phyloP scores from a whole-genome alignment of 2,888 invertebrate species.

The Elysia crispata region DNA sequence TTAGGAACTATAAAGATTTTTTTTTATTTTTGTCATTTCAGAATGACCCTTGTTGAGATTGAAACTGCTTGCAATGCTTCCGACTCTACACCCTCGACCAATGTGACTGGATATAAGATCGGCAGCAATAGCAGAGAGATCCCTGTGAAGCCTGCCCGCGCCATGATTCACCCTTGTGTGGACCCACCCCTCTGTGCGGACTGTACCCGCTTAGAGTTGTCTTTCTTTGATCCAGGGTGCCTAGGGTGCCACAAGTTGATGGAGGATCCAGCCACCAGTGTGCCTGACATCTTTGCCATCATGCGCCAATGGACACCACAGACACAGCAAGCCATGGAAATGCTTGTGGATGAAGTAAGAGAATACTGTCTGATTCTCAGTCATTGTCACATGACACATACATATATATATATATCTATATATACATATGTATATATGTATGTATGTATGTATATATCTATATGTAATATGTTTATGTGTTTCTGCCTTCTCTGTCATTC shows the following conservation, averaged over 20 bases:
- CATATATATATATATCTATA: too few species aligned
- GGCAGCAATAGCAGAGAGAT: slow-evolving; percentile 49
- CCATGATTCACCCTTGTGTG: slow-evolving; percentile 77
- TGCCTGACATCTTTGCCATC: slow-evolving; percentile 79
- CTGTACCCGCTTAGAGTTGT: slow-evolving; percentile 77
- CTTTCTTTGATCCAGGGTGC: slow-evolving; percentile 79
- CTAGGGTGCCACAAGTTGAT: slow-evolving; percentile 77
- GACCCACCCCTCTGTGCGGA: slow-evolving; percentile 78
- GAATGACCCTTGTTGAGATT: slow-evolving; percentile 57
- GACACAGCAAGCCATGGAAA: slow-evolving; percentile 78
- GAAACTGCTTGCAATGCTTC: slow-evolving; percentile 54
- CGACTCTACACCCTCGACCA: slow-evolving; percentile 41
- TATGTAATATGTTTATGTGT: not conserved
- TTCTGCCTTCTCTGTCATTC: not conserved
- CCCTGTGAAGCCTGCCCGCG: slow-evolving; percentile 52
- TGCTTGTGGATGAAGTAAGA: slow-evolving; percentile 77
- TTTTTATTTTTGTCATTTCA: slow-evolving; percentile 40
- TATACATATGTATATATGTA: too few species aligned
- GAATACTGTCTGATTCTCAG: too few species aligned
- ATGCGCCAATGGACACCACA: slow-evolving; percentile 80
- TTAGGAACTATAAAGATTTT: too few species aligned
- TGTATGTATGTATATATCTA: too few species aligned
- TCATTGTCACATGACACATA: not conserved
- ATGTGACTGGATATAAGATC: slow-evolving; percentile 42
- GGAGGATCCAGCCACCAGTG: slow-evolving; percentile 70